Evolutionary conservation across 2,888 invertebrate species (phyloP).

Genomic region (Kryphioiulus occultus): DNA sequence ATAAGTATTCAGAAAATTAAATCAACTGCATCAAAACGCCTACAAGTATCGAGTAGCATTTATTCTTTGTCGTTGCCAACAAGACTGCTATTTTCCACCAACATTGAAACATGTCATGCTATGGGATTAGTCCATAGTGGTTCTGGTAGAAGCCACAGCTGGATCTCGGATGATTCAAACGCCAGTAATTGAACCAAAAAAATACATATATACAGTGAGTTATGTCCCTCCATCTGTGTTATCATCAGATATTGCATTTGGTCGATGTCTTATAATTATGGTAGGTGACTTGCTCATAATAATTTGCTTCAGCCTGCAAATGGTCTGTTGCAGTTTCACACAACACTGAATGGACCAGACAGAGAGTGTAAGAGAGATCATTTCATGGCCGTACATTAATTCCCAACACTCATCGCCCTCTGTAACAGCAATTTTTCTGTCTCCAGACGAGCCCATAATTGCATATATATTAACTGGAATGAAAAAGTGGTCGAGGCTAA

Average conservation of each 20-base stretch:
- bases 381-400: background rate
- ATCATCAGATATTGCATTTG: constrained; percentile 3
- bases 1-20: too few relatives aligned
- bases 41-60: background rate
- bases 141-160: background rate
- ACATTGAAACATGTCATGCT: background rate
- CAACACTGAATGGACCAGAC: background rate
- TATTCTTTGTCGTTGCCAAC: background rate
- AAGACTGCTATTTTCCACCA: background rate
- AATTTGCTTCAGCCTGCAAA: background rate
- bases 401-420: background rate
- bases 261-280: constrained; percentile 21
- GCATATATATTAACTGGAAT: constrained; percentile 28
- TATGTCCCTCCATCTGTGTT: background rate
- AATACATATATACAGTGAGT: background rate
- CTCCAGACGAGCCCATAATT: background rate
- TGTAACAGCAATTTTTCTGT: background rate
- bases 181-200: background rate
- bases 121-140: background rate
- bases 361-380: background rate
- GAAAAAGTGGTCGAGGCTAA: background rate
- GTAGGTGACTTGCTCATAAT: background rate
- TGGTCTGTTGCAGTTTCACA: background rate
- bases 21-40: background rate
- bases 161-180: background rate